A percentile compares a stretch with the other conserved stretches of the same genome.
Conservation (phyloP, 2,888 invertebrate genomes). For the Protophormia terraenovae region DNA sequence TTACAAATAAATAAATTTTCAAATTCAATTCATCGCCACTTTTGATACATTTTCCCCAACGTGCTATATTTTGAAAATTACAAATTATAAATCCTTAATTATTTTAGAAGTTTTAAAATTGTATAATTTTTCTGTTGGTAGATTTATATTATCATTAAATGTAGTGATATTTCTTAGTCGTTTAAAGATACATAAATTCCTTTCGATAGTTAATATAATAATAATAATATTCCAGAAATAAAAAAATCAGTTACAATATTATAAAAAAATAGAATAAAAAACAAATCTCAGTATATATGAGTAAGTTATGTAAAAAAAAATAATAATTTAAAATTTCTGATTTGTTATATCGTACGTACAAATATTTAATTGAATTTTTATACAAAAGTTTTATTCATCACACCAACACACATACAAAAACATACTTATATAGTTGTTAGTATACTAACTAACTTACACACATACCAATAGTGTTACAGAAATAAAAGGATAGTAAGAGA, state of each 20-base stretch:
- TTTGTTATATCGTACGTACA: not conserved
- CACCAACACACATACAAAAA: not conserved
- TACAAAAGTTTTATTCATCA: not conserved
- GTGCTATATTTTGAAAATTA: too few species aligned
- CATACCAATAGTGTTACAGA: not conserved
- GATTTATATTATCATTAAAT: not conserved
- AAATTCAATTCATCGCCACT: too few species aligned
- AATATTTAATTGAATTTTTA: constrained; percentile 1
- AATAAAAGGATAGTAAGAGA: not conserved
- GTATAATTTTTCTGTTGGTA: not conserved
- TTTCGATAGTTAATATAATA: not conserved
- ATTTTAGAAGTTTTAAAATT: not conserved
- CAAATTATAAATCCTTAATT: too few species aligned
- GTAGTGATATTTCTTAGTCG: not conserved
- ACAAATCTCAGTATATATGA: not conserved
- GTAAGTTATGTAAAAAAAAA: not conserved
- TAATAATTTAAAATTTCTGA: not conserved
- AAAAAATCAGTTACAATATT: not conserved
- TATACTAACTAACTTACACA: not conserved
- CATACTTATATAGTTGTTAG: not conserved
- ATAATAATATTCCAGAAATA: not conserved
- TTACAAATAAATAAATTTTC: too few species aligned
- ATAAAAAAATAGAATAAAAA: constrained; percentile 17
- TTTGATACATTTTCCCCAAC: too few species aligned
- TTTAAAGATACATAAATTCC: not conserved